Base-by-base conservation (phyloP, 2,113 vertebrate genomes). In the Apteryx mantelli region DNA sequence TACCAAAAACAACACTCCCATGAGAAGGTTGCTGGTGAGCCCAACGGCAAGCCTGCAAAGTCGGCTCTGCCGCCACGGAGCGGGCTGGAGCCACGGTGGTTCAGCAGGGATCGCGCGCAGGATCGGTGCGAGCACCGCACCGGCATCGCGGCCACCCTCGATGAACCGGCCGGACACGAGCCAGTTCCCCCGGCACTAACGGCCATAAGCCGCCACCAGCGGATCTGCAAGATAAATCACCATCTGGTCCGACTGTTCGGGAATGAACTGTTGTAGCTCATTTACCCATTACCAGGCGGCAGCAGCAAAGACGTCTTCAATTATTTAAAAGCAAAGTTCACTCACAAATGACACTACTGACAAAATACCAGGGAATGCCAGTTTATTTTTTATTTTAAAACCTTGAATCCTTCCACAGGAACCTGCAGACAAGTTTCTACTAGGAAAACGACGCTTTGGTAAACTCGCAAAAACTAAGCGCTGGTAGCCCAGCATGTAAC, bases 151-250 rank as follows among this genome's bases (percentile, higher is more conserved):
- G 24, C 26, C 36, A 25, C 5, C 34, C 21, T 1, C 1, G 66
- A 11, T 7, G 12, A 34, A 40, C 13, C 68, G 17, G 26, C 18
- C 1, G 30, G 56, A 1, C 6, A 48, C 64, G 2, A 9, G 30
- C 28, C 9, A 1, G 22, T 21, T 18, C 19, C 52, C 60, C 7
- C n/a, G 1, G 3, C 1, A 48, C 55, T 3, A 4, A 14, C 0
- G 5, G 70, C 44, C 36, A 12, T 0, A 4, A 30, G 44, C 65
- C 44, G 34, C 42, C 71, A 2, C 58, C 63, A 7, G 26, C 7
- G 70, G 40, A 4, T 4, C 83, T 1, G 36, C 42, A 3, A 5
- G 0, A 14, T 11, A 36, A 2, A 2, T 4, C 11, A 0, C 32
- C 17, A 18, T 5, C 32, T 11, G 46, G 6, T 16, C 60, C 6